These are phyloP conservation scores for Chiloscyllium plagiosum DNA, from an alignment of 2,113 vertebrate genomes.

Conservation along the genomic window DNA sequence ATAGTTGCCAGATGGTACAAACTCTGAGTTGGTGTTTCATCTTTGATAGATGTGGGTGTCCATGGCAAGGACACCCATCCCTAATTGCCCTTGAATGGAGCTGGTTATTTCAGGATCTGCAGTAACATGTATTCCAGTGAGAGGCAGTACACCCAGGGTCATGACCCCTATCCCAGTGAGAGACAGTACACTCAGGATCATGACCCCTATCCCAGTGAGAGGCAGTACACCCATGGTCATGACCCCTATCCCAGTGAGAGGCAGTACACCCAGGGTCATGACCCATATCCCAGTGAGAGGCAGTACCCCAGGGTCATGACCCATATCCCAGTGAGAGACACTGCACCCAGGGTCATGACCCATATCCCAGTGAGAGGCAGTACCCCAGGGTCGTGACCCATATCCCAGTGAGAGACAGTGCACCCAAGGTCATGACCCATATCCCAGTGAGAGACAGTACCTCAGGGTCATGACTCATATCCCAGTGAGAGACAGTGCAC, in stretches of 20 bases:
- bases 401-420: background rate
- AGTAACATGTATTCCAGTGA: too few relatives aligned
- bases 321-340: too few relatives aligned
- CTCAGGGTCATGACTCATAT: background rate
- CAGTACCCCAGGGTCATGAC: background rate
- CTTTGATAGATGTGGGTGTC: too few relatives aligned
- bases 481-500: background rate
- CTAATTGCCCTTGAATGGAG: too few relatives aligned
- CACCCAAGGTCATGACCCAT: background rate
- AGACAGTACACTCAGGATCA: background rate
- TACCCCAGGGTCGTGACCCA: background rate
- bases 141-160: background rate
- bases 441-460: background rate
- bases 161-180: background rate
- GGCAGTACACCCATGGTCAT: background rate
- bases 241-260: background rate
- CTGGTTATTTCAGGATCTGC: too few relatives aligned
- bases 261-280: background rate
- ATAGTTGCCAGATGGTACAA: too few relatives aligned
- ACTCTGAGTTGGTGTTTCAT: too few relatives aligned
- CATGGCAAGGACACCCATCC: too few relatives aligned
- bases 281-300: background rate
- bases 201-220: background rate
- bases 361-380: background rate
- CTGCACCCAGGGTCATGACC: background rate